Conservation (phyloP, 2,888 invertebrate species). For the Caenorhabditis macrosperma region DNA sequence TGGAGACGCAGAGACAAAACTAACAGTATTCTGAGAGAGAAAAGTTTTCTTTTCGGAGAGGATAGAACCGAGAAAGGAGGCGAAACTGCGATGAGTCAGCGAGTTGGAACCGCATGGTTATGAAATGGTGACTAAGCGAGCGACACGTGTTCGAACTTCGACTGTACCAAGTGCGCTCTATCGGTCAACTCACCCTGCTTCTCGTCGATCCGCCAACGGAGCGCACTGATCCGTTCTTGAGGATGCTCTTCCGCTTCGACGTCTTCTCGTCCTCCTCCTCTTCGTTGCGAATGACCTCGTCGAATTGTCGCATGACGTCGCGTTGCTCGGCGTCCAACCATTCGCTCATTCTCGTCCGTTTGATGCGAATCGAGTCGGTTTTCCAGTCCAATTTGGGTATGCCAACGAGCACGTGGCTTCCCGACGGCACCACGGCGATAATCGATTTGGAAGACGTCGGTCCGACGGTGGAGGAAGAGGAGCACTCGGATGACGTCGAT, state of each 20-base stretch:
- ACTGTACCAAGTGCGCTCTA: not conserved
- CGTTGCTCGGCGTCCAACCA: slow-evolving; percentile 54
- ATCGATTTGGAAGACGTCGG: slow-evolving; percentile 9
- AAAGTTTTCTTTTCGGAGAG: slow-evolving; percentile 4
- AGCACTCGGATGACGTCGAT: not conserved
- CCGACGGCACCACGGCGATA: slow-evolving; percentile 41
- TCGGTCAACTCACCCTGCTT: not conserved
- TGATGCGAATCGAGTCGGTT: slow-evolving; percentile 51
- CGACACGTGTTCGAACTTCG: too few species aligned
- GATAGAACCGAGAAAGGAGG: too few species aligned
- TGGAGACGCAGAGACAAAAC: slow-evolving; percentile 18
- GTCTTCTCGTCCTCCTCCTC: slow-evolving; percentile 27
- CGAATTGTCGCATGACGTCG: slow-evolving; percentile 52
- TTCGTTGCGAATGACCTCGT: slow-evolving; percentile 42
- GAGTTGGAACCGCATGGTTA: too few species aligned
- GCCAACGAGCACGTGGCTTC: slow-evolving; percentile 39
- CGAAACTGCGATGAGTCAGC: too few species aligned
- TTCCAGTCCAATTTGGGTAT: slow-evolving; percentile 48
- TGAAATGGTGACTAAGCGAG: too few species aligned
- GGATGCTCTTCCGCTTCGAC: slow-evolving; percentile 16
- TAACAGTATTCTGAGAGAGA: slow-evolving; percentile 27
- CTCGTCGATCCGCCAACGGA: slow-evolving; percentile 6
- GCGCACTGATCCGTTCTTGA: slow-evolving; percentile 21
- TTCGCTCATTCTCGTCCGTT: slow-evolving; percentile 43
- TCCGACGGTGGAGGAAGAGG: slow-evolving; percentile 11